Percentiles rank a stretch among this genome's conserved stretches.
These are phyloP conservation scores for Vireo altiloquus DNA, from an alignment of 2,113 vertebrate genomes.

Conservation along the genomic window DNA sequence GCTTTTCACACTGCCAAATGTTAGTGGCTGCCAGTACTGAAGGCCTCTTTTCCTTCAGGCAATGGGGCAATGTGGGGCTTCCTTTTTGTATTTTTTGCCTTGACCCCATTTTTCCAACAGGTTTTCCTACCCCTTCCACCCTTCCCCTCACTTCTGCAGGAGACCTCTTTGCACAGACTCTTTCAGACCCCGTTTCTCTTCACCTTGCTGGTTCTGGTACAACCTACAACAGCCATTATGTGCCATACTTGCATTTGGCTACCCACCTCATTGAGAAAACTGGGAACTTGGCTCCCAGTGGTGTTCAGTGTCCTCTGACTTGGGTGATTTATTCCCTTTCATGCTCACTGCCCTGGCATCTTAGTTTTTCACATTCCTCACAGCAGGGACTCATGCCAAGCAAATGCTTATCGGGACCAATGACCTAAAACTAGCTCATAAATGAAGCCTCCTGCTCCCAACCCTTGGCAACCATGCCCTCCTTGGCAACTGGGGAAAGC, in stretches of 20 bases:
- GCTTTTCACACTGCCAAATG: neutral
- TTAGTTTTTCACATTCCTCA: neutral
- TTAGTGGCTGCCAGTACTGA: neutral
- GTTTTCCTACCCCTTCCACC: neutral
- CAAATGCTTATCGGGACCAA: neutral
- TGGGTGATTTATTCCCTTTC: neutral
- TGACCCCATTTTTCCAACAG: neutral
- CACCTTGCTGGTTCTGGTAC: fast-evolving
- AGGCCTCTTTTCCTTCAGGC: neutral
- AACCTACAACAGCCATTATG: fast-evolving
- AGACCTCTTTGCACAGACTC: neutral
- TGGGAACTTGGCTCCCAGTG: neutral
- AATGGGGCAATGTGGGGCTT: neutral
- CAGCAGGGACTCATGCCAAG: neutral
- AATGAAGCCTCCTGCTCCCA: neutral
- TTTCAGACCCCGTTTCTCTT: neutral
- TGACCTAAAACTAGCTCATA: neutral
- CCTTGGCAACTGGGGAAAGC: slow-evolving; percentile 12
- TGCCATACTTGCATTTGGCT: neutral
- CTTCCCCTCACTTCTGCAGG: neutral
- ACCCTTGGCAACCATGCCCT: neutral
- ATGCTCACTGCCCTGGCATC: neutral
- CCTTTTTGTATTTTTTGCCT: neutral
- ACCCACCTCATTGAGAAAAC: neutral
- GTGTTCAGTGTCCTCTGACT: neutral